Conservation (phyloP, 1,140 invertebrate genomes). For the Eubasilissa regina region DNA sequence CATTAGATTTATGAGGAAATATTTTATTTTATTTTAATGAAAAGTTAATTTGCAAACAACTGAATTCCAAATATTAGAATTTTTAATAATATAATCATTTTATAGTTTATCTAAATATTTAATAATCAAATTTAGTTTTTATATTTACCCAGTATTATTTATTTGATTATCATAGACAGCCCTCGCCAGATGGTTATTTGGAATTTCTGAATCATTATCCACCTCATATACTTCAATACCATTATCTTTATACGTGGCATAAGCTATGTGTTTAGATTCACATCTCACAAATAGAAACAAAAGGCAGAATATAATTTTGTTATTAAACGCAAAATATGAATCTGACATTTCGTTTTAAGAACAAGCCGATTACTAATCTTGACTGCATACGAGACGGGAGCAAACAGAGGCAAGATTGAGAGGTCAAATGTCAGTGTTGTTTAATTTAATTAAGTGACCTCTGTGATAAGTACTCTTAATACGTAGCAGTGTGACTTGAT, state of each 20-base stretch:
- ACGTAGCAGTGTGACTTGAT: too few species aligned
- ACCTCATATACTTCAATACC: not conserved
- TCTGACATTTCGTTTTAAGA: not conserved
- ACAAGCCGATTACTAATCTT: not conserved
- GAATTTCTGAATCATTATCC: not conserved
- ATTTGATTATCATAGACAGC: slow-evolving; percentile 50
- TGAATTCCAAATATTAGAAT: too few species aligned
- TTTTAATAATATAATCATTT: too few species aligned
- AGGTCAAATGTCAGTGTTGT: too few species aligned
- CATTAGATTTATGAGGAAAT: not conserved
- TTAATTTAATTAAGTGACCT: too few species aligned
- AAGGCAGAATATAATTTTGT: not conserved
- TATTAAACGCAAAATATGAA: not conserved
- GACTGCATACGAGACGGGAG: too few species aligned
- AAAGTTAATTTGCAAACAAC: too few species aligned
- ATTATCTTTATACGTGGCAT: not conserved
- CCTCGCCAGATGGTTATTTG: slow-evolving; percentile 32
- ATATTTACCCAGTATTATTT: slow-evolving; percentile 54
- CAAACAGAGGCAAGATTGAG: too few species aligned
- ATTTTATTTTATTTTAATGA: slow-evolving; percentile 7
- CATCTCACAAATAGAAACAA: slow-evolving; percentile 19
- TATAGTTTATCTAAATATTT: too few species aligned
- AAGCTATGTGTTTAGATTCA: not conserved
- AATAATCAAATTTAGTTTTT: too few species aligned
- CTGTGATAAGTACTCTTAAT: too few species aligned